These are phyloP conservation scores for Sinocyclocheilus anshuiensis DNA, from an alignment of 2,113 vertebrate species.

Conservation along the genomic window DNA sequence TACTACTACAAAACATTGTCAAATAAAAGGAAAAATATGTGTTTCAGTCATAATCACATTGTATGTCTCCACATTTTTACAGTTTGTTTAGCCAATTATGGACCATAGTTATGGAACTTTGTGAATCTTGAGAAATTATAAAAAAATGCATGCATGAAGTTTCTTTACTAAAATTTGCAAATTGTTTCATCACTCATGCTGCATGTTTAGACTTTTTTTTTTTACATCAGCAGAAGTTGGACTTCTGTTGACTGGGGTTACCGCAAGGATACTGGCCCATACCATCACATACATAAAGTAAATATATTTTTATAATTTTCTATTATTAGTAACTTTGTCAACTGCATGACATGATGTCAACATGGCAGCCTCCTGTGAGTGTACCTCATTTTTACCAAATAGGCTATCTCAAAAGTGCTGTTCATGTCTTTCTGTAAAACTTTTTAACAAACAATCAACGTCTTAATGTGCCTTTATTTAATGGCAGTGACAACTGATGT, in stretches of 20 bases:
- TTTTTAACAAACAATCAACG: neutral
- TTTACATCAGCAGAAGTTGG: neutral
- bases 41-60: neutral
- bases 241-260: neutral
- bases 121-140: neutral
- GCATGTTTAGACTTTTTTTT: neutral
- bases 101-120: neutral
- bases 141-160: neutral
- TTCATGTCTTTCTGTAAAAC: neutral
- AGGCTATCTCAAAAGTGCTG: neutral
- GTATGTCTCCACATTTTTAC: neutral
- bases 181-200: neutral
- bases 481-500: neutral
- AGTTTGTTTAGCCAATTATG: neutral
- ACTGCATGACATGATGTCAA: neutral
- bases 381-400: neutral
- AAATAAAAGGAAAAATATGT: neutral
- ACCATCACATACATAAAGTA: neutral
- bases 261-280: neutral
- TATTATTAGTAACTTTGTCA: neutral
- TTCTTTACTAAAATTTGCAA: neutral
- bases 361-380: neutral
- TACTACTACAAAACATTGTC: neutral
- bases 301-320: neutral
- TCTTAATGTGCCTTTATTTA: neutral